Percentiles rank a stretch among this genome's conserved stretches.
Conservation (phyloP, 2,888 invertebrate species). For the Neria commutata region DNA sequence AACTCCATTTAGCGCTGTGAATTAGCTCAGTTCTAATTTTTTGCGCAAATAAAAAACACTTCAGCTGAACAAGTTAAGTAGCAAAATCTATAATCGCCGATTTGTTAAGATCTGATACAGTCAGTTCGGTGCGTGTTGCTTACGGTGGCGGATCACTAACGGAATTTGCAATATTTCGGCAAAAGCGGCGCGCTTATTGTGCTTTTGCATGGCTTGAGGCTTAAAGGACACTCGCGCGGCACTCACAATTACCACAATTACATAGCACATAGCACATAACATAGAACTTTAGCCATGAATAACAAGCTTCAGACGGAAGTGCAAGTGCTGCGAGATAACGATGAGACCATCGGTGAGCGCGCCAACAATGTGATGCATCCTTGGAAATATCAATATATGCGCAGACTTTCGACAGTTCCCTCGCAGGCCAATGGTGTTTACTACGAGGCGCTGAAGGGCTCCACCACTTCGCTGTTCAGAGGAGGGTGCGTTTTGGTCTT, state of each 20-base stretch:
- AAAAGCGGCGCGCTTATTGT: background rate
- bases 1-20: background rate
- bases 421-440: slow-evolving; percentile 55
- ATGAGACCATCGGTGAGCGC: slow-evolving; percentile 34
- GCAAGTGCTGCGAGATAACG: slow-evolving; percentile 44
- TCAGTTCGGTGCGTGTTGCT: slow-evolving; percentile 26
- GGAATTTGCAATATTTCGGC: slow-evolving; percentile 2
- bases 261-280: too few species aligned
- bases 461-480: slow-evolving; percentile 46
- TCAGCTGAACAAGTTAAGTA: too few species aligned
- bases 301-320: slow-evolving; percentile 47
- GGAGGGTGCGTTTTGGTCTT: slow-evolving; percentile 43
- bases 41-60: too few species aligned
- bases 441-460: slow-evolving; percentile 57
- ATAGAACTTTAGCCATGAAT: slow-evolving; percentile 41
- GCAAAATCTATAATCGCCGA: background rate
- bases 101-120: background rate
- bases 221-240: too few species aligned
- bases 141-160: slow-evolving; percentile 1
- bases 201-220: too few species aligned
- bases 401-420: slow-evolving; percentile 54
- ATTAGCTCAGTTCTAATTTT: too few species aligned
- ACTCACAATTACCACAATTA: too few species aligned
- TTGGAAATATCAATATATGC: slow-evolving; percentile 55
- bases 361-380: too few species aligned